Conservation (phyloP, 2,888 invertebrate species). For the Parthenolecanium corni region DNA sequence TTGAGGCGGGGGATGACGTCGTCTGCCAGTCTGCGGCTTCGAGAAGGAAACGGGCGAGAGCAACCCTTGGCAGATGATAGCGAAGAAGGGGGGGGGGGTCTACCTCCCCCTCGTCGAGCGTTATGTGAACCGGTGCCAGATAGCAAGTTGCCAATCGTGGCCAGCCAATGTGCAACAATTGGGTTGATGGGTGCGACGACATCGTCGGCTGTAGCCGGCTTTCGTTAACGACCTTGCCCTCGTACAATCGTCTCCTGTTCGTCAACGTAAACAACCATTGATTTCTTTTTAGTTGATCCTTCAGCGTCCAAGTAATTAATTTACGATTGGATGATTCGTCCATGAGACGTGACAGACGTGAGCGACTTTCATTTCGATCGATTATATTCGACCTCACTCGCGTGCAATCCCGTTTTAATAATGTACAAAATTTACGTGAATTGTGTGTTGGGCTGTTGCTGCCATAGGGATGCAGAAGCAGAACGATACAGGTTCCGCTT, state of each 20-base stretch:
- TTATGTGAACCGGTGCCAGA: slow-evolving; percentile 24
- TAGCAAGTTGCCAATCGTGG: slow-evolving; percentile 17
- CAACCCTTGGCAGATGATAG: slow-evolving; percentile 21
- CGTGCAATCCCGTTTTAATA: no score
- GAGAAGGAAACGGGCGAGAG: neutral
- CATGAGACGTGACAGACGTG: no score
- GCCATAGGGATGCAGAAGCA: no score
- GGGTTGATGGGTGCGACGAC: slow-evolving; percentile 11
- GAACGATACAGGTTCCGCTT: no score
- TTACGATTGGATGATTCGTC: no score
- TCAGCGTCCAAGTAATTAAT: neutral
- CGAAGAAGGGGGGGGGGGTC: slow-evolving; percentile 3
- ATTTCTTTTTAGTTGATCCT: neutral
- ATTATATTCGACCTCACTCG: no score
- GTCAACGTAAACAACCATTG: neutral
- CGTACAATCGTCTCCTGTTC: neutral
- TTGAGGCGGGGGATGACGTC: neutral
- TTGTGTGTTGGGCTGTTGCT: no score
- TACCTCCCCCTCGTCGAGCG: neutral
- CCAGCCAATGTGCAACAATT: slow-evolving; percentile 23
- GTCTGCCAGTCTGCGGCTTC: neutral
- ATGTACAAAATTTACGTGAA: no score
- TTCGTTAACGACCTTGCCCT: slow-evolving; percentile 18
- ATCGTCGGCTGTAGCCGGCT: neutral
- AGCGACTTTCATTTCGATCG: no score